A percentile compares a stretch with the other conserved stretches of the same genome.
Evolutionary conservation across 2,888 invertebrate genomes (phyloP).

Genomic region (Alloscopus bannaensis): DNA sequence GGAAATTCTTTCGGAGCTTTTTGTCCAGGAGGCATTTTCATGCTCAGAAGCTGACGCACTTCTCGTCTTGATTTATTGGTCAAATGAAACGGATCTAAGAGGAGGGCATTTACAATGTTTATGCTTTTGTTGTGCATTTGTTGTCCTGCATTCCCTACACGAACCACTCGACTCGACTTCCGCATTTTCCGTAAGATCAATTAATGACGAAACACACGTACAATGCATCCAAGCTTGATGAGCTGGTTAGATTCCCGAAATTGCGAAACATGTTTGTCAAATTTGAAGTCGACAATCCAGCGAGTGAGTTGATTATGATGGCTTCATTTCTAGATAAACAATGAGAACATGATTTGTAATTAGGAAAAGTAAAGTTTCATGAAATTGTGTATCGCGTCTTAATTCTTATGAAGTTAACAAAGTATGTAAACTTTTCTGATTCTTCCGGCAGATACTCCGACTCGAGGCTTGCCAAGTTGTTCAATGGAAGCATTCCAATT

Average conservation of each 20-base stretch:
- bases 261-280: neutral
- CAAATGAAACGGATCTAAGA: neutral
- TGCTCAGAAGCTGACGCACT: neutral
- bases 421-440: neutral
- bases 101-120: constrained; percentile 22
- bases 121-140: constrained; percentile 10
- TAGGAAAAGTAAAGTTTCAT: neutral
- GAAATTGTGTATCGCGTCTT: constrained; percentile 12
- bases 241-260: neutral
- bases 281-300: too few relatives aligned
- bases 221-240: neutral
- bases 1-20: neutral
- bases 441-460: constrained; percentile 87
- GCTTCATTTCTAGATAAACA: too few relatives aligned
- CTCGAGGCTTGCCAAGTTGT: constrained; percentile 92
- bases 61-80: constrained; percentile 32
- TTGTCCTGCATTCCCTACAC: too few relatives aligned
- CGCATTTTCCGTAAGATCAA: constrained; percentile 6
- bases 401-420: neutral
- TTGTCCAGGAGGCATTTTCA: neutral
- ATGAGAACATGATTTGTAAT: too few relatives aligned
- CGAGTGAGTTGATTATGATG: too few relatives aligned
- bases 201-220: neutral
- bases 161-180: too few relatives aligned
- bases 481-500: constrained; percentile 96